These are phyloP conservation scores for Pseudomyrmex flavicornis DNA, from an alignment of 1,140 invertebrate species.

Conservation along the genomic window DNA sequence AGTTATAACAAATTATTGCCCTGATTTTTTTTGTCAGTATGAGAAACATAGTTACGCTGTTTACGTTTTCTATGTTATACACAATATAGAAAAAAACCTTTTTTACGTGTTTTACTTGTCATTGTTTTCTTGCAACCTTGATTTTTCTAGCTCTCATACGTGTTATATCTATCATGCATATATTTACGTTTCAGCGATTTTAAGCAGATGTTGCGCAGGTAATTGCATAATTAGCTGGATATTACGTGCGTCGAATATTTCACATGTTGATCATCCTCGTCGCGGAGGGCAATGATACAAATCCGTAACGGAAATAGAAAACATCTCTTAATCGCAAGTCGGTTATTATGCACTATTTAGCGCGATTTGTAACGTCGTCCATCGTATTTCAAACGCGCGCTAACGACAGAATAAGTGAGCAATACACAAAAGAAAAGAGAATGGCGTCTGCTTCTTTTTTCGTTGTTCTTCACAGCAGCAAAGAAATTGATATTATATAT, in stretches of 20 bases:
- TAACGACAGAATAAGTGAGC: neutral
- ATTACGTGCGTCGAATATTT: neutral
- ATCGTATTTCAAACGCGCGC: no score
- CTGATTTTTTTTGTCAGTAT: neutral
- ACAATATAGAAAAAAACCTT: neutral
- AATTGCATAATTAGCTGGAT: slow-evolving; percentile 38
- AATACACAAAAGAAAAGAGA: neutral
- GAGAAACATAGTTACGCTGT: neutral
- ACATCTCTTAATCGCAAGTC: slow-evolving; percentile 4
- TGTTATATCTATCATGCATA: neutral
- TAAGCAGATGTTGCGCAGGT: neutral
- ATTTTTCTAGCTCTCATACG: neutral
- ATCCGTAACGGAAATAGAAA: neutral
- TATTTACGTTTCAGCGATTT: neutral
- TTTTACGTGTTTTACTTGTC: slow-evolving; percentile 10
- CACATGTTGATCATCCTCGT: neutral
- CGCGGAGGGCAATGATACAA: neutral
- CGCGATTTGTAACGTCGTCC: neutral
- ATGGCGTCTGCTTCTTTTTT: neutral
- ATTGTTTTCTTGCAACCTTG: slow-evolving; percentile 19
- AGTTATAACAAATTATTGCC: neutral
- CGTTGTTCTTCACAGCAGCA: neutral
- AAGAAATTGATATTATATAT: neutral
- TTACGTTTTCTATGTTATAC: slow-evolving; percentile 1
- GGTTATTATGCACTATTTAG: neutral